Evolutionary conservation across 2,797 vertebrate species (phyloP), one percentile per base, ranked within the genome.

Genomic region (Adelosebastes latens): DNA sequence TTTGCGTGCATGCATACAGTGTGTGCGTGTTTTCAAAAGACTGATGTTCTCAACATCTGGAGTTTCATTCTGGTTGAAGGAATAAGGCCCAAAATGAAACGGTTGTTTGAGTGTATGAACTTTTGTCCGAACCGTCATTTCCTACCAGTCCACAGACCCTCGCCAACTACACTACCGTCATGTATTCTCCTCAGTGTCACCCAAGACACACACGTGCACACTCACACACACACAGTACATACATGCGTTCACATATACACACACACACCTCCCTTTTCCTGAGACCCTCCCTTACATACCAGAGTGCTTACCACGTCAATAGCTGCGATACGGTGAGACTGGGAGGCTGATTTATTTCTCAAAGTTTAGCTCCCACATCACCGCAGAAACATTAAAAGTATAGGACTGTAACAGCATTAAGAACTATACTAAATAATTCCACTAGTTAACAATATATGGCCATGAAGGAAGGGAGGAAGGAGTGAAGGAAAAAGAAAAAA

Each of bases 271-370:
- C 80, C 83, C 82, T 85, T 91, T 89, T 85, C 81, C 80, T 86
- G 74, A 74, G 90, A 78, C 66, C 78, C 91, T 89, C 88, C 91
- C 90, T 88, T 27, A 87, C 88, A 94, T 93, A 91, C 92, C 89
- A 90, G 59, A 90, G 85, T 58, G 81, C 82, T 93, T 91, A 92
- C 78, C 72, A 75, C 61, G 77, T 88, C 87, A 82, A 74, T 84
- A 68, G 77, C 55, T 81, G 76, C 79, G 88, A 88, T 87, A 83
- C 64, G 82, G 64, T 78, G 73, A 81, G 76, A 83, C 83, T 78
- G 72, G 84, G 75, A 84, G 79, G 70, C 36, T 89, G 83, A 91
- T 89, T 87, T 85, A 91, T 87, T 90, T 87, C 52, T 81, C n/a
- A 72, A 78, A 81, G 73, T 81, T 63, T 66, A 81, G 80, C 81